Percentiles rank a stretch among this genome's conserved stretches.
These are phyloP conservation scores for Anolis carolinensis DNA, from an alignment of 2,113 vertebrate genomes.

Conservation along the genomic window DNA sequence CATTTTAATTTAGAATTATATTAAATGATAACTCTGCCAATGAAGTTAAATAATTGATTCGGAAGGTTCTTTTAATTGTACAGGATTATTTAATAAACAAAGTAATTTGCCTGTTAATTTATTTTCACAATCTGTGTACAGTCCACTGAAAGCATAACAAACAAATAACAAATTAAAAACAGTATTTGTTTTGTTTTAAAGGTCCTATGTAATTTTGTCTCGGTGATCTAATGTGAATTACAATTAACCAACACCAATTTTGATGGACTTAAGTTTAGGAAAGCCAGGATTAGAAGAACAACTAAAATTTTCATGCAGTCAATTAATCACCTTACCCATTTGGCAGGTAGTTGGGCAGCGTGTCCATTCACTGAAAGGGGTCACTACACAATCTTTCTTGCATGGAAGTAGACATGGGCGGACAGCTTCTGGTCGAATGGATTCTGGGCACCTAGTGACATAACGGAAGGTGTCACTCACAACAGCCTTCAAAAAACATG, in stretches of 20 bases:
- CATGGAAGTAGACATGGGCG: constrained; percentile 87
- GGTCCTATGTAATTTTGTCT: constrained; percentile 58
- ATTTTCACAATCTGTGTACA: constrained; percentile 68
- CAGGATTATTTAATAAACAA: constrained; percentile 77
- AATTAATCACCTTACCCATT: constrained; percentile 79
- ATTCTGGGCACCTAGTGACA: constrained; percentile 87
- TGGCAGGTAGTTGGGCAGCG: constrained; percentile 84
- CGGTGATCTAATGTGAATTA: constrained; percentile 47
- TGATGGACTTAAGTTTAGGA: constrained; percentile 48
- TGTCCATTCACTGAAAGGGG: constrained; percentile 95
- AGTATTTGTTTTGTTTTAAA: constrained; percentile 66
- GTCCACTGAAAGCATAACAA: constrained; percentile 69
- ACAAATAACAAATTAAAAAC: constrained; percentile 73
- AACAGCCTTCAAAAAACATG: not conserved
- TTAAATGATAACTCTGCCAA: constrained; percentile 70
- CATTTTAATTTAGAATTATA: constrained; percentile 73
- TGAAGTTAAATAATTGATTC: constrained; percentile 73
- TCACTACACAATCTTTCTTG: constrained; percentile 90
- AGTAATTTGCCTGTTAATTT: constrained; percentile 71
- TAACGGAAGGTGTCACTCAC: not conserved
- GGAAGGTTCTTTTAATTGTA: constrained; percentile 69
- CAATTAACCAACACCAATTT: constrained; percentile 47
- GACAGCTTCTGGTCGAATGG: constrained; percentile 78
- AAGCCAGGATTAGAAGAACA: constrained; percentile 50
- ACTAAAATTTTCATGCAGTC: constrained; percentile 49